Evolutionary conservation across 2,888 invertebrate species (phyloP).

Genomic region (Anoncus sp.): DNA sequence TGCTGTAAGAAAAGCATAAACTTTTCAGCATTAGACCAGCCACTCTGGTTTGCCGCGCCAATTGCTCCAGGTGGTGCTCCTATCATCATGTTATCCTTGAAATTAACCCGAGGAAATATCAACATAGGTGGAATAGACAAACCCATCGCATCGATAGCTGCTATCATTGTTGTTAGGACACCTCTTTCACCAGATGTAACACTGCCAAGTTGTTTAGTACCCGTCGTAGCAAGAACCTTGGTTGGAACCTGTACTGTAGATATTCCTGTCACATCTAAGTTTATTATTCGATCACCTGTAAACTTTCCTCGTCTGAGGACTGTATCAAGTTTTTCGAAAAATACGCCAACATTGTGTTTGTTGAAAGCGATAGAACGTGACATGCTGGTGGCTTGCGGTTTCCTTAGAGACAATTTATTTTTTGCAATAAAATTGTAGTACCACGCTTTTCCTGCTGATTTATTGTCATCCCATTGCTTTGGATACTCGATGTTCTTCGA

Average conservation of each 20-base stretch:
- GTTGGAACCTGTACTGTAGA: not conserved
- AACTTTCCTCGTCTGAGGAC: not conserved
- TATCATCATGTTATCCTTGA: not conserved
- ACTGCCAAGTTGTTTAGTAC: not conserved
- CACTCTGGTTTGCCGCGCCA: not conserved
- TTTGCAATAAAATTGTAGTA: not conserved
- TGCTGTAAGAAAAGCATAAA: not conserved
- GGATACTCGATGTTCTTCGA: not conserved
- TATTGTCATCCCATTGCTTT: not conserved
- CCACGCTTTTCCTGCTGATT: not conserved
- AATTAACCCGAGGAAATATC: not conserved
- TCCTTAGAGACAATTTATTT: not conserved
- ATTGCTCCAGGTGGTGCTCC: not conserved
- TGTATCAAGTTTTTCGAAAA: not conserved
- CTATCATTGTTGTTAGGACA: no score
- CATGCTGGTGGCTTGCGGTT: not conserved
- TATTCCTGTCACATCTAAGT: constrained; percentile 1
- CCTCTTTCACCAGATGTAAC: not conserved
- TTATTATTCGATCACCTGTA: not conserved
- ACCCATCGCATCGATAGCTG: no score
- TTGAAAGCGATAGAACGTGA: not conserved
- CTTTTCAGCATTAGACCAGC: not conserved
- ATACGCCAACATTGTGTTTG: no score
- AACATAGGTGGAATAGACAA: not conserved
- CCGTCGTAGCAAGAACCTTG: not conserved